phyloP scores from a whole-genome alignment of 37 sponge, comb jelly and placozoan genomes.

The Bolinopsis microptera region DNA sequence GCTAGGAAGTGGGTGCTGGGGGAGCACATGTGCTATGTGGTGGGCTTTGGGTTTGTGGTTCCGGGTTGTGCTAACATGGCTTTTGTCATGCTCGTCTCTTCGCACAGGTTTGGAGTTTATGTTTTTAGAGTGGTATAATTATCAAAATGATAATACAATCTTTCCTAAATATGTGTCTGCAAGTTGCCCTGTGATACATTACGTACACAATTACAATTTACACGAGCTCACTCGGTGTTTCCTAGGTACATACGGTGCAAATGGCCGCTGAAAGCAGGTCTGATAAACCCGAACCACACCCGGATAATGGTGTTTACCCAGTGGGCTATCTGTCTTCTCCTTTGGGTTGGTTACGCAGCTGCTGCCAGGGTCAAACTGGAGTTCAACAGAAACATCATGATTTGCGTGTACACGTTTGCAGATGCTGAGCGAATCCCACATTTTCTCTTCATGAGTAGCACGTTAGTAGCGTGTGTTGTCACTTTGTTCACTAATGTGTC shows the following conservation, averaged over 20 bases:
- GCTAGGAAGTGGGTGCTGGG: constrained; percentile 19
- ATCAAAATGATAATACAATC: not conserved
- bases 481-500: constrained; percentile 20
- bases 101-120: constrained; percentile 18
- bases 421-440: not conserved
- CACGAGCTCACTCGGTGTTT: no score
- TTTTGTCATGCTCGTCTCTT: constrained; percentile 36
- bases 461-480: not conserved
- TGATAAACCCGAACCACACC: not conserved
- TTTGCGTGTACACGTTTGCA: constrained; percentile 28
- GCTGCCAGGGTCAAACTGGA: not conserved
- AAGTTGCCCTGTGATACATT: no score
- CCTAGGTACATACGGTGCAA: constrained; percentile 61
- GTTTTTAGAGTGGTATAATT: not conserved
- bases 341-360: not conserved
- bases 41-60: constrained; percentile 33
- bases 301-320: not conserved
- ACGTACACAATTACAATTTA: no score
- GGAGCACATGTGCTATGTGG: not conserved
- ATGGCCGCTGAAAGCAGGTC: constrained; percentile 46
- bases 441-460: constrained; percentile 40
- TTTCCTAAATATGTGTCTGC: not conserved
- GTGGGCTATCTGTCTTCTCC: not conserved
- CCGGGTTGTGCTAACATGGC: not conserved
- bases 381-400: not conserved